Evolutionary conservation across 2,888 invertebrate species (phyloP).

Genomic region (Megamerina dolium): DNA sequence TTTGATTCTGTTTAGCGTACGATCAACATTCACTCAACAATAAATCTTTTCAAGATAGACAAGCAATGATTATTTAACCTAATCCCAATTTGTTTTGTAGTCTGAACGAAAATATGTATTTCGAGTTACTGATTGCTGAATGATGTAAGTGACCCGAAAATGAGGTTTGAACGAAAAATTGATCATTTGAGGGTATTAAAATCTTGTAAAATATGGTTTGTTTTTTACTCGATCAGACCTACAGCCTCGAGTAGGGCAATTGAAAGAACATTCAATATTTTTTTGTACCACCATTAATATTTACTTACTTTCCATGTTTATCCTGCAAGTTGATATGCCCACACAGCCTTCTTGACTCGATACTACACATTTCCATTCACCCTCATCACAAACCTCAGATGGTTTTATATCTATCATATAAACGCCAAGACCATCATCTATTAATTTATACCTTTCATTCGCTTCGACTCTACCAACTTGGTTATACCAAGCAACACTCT

Average conservation of each 20-base stretch:
- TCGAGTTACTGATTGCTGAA: no score
- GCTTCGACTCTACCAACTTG: constrained; percentile 72
- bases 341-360: constrained; percentile 69
- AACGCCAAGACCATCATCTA: constrained; percentile 78
- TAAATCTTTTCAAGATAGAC: no score
- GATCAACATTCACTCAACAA: no score
- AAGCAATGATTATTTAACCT: no score
- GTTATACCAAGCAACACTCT: constrained; percentile 78
- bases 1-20: no score
- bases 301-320: constrained; percentile 71
- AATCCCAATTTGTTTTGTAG: no score
- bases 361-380: constrained; percentile 86
- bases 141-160: no score
- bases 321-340: constrained; percentile 67
- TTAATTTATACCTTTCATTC: constrained; percentile 63
- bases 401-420: constrained; percentile 70
- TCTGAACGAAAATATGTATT: no score
- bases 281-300: background rate
- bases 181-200: no score
- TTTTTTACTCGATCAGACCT: background rate
- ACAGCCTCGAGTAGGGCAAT: background rate
- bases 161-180: no score
- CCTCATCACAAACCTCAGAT: constrained; percentile 75
- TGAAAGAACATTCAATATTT: background rate
- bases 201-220: no score